Base-by-base conservation (phyloP, 2,113 vertebrate species). In the Ophiodon elongatus region DNA sequence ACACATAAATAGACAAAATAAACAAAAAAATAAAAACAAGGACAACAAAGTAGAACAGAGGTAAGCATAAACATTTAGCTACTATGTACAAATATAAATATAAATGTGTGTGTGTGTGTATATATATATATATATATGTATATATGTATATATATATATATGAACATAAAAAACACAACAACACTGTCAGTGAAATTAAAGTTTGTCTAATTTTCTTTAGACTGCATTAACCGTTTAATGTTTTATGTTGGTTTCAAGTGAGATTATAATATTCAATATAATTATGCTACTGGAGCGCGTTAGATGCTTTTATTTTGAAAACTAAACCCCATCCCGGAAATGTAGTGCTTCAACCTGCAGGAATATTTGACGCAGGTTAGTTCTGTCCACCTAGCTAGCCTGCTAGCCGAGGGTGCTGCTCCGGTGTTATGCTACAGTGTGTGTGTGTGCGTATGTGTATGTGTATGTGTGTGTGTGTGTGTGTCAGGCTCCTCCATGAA, bases 231-330 rank as follows among this genome's bases (percentile, higher is more conserved):
- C 23, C 4, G 64, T 70, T 14, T 1, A 11, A 35, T 9, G 19
- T 62, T 52, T 65, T 80, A 17, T 66, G 43, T 6, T 0, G 2
- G 15, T 27, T 63, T 43, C 1, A 4, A 37, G 11, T 29, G 17
- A 62, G 19, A 31, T 39, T 14, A 2, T 27, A 35, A 1, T 19
- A 2, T 25, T 19, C 10, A 67, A 0, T 27, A 17, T 35, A 8
- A 39, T 0, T 14, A n/a, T 11, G 19, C 8, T 33, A 15, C 14
- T 10, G 4, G 25, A 57, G 33, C 25, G 13, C 25, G 0, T 27
- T 11, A 1, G 1, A 0, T 6, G 10, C 73, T 64, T 79, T 92
- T 94, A 88, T 86, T 90, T 80, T 90, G 84, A 86, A 87, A 77
- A 39, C 1, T 2, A n/a, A 56, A 47, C 10, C 8, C 15, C 0